Evolutionary conservation across 2,797 vertebrate genomes (phyloP), one percentile per base, ranked within the genome.

Genomic region (Galago senegalensis): DNA sequence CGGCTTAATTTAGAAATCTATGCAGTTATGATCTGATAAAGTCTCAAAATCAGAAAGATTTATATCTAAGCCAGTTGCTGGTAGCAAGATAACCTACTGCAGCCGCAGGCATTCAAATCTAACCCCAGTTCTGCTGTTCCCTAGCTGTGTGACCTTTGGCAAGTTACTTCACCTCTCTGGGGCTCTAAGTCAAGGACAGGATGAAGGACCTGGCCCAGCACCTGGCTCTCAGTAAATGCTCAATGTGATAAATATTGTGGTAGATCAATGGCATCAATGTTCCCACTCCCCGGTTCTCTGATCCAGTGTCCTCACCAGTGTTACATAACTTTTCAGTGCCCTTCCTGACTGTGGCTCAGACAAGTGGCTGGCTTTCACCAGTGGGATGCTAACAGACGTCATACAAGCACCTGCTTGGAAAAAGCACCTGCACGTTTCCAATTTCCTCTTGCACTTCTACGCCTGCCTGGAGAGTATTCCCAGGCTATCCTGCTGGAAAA

Each of bases 101-200:
- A 1, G 63, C 31, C 7, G 16, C 40, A 7, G 12, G 4, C 31
- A n/a, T 60, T 72, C 14, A 25, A n/a, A 49, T 79, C 70, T 27
- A 3, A 6, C 6, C 34, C 49, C 27, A 9, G 17, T n/a, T n/a
- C 70, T 79, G 83, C 2, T 7, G 16, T 46, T 86, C 16, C 16
- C 46, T 29, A 3, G 17, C 89, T 79, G 29, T 65, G 85, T 86
- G 79, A 46, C 70, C 31, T 60, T 61, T 14, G 46, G 20, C 5
- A 21, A 49, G 25, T 46, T 14, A 23, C 80, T 56, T 43, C 8
- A n/a, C 34, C 56, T 93, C 58, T 96, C 93, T 61, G 94, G 89
- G 46, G 11, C 9, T 65, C 43, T 58, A 29, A 69, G 10, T 89
- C 56, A 14, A 23, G n/a, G 60, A 34, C 76, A 49, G 63, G 21